phyloP scores from a whole-genome alignment of 2,797 vertebrate genomes.

The Denticeps clupeoides region DNA sequence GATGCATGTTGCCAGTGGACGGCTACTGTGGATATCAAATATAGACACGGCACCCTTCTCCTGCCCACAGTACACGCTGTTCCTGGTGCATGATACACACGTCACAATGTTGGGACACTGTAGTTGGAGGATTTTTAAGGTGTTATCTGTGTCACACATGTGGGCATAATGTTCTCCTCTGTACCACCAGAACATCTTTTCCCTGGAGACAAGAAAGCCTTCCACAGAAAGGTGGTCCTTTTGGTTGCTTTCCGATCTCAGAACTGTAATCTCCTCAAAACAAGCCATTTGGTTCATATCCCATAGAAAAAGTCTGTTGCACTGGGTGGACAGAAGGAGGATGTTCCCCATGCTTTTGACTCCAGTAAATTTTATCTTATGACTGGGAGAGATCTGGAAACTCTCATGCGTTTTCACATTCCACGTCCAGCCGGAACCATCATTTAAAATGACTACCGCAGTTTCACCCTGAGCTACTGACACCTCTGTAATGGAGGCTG shows the following conservation, averaged over 20 bases:
- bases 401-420: constrained; percentile 26
- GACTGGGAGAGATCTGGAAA: constrained; percentile 32
- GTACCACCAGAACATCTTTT: constrained; percentile 48
- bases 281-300: constrained; percentile 32
- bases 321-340: constrained; percentile 47
- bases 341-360: constrained; percentile 39
- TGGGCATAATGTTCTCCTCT: constrained; percentile 33
- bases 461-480: constrained; percentile 30
- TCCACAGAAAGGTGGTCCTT: constrained; percentile 10
- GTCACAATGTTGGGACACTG: constrained; percentile 49
- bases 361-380: constrained; percentile 38
- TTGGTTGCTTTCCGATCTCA: background rate
- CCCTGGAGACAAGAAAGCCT: constrained; percentile 34
- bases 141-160: constrained; percentile 31
- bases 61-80: constrained; percentile 51
- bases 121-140: constrained; percentile 24
- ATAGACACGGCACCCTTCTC: constrained; percentile 44
- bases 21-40: constrained; percentile 37
- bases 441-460: constrained; percentile 29
- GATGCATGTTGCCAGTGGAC: constrained; percentile 34
- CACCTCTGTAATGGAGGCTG: constrained; percentile 24
- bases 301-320: constrained; percentile 47
- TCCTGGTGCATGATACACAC: constrained; percentile 43
- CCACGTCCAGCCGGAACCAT: constrained; percentile 55
- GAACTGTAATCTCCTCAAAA: constrained; percentile 38